Conservation (phyloP, 2,113 vertebrate genomes). For the Scalopus aquaticus region DNA sequence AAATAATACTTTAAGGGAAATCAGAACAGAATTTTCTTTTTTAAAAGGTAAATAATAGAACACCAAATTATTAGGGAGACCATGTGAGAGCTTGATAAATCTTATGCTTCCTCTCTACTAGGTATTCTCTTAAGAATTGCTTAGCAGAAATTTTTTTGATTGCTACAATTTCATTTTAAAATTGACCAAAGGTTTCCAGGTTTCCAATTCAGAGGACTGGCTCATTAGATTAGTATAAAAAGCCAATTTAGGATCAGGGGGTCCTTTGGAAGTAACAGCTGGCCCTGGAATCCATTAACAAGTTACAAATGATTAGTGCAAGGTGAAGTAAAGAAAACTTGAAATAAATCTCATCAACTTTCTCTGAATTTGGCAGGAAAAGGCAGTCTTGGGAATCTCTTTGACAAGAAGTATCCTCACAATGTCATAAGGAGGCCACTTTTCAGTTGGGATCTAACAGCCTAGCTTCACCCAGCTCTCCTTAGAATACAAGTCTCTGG, state of each 20-base stretch:
- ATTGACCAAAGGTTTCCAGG: not conserved
- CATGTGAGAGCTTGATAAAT: not conserved
- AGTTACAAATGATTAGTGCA: not conserved
- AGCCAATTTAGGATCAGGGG: not conserved
- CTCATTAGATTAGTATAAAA: slow-evolving; percentile 19
- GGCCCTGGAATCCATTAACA: not conserved
- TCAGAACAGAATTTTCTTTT: not conserved
- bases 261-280: slow-evolving; percentile 6
- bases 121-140: slow-evolving; percentile 10
- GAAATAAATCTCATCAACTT: not conserved
- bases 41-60: not conserved
- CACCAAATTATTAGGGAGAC: not conserved
- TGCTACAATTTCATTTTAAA: slow-evolving; percentile 46
- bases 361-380: not conserved
- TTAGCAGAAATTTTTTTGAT: slow-evolving; percentile 15
- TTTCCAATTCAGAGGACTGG: slow-evolving; percentile 8
- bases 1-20: slow-evolving; percentile 26
- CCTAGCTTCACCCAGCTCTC: not conserved
- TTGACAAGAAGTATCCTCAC: not conserved
- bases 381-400: not conserved
- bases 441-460: not conserved
- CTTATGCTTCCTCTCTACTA: not conserved
- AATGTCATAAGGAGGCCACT: not conserved
- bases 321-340: not conserved
- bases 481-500: not conserved